Evolutionary conservation across 2,113 vertebrate genomes (phyloP).

Genomic region (Promerops cafer): DNA sequence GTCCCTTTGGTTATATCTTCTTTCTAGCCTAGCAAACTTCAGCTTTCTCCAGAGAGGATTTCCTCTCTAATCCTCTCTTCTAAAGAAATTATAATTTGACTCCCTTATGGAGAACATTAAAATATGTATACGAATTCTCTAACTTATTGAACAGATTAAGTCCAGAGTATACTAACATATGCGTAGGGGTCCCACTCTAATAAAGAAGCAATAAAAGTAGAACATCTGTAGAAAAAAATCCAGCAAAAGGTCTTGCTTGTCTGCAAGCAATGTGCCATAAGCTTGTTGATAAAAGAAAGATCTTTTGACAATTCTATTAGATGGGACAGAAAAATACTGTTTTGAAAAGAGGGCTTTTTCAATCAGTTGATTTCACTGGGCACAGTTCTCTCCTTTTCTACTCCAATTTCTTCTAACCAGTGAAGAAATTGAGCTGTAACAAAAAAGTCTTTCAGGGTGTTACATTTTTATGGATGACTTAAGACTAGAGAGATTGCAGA

Average conservation of each 20-base stretch:
- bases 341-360: not conserved
- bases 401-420: not conserved
- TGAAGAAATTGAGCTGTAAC: not conserved
- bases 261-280: not conserved
- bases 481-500: not conserved
- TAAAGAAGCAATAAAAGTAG: not conserved
- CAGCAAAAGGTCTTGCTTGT: not conserved
- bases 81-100: not conserved
- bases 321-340: not conserved
- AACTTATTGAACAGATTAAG: not conserved
- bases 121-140: not conserved
- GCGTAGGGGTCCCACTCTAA: not conserved
- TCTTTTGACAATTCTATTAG: not conserved
- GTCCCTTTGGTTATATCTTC: not conserved
- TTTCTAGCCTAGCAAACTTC: not conserved
- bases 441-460: not conserved
- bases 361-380: not conserved
- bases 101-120: not conserved
- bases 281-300: not conserved
- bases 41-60: not conserved
- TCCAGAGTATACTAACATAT: not conserved
- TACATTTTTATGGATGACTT: not conserved
- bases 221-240: not conserved
- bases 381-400: not conserved
- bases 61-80: not conserved